These are phyloP conservation scores for Thumatha senex DNA, from an alignment of 2,888 invertebrate genomes.

Conservation along the genomic window DNA sequence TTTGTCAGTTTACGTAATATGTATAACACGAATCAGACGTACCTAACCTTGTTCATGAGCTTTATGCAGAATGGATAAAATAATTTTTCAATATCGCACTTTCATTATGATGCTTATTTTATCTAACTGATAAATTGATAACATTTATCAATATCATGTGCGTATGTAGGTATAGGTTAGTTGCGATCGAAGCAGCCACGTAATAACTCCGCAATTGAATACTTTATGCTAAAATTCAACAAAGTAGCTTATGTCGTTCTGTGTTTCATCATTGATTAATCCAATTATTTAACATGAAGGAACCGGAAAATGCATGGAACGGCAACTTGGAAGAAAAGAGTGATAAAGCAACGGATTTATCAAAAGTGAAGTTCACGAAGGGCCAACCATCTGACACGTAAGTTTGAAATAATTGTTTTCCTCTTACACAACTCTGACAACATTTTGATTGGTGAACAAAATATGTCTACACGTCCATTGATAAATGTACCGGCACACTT, in stretches of 20 bases:
- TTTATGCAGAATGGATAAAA: constrained; percentile 16
- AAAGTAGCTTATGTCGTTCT: neutral
- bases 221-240: neutral
- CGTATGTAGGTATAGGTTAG: constrained; percentile 25
- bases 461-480: neutral
- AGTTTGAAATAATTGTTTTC: constrained; percentile 19
- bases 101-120: constrained; percentile 20
- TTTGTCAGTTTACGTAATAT: constrained; percentile 1
- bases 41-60: constrained; percentile 3
- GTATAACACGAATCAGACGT: constrained; percentile 3
- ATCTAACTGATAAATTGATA: constrained; percentile 48
- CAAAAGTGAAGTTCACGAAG: constrained; percentile 34
- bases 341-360: constrained; percentile 32
- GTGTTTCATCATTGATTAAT: constrained; percentile 7
- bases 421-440: neutral
- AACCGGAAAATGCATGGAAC: constrained; percentile 37
- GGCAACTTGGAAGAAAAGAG: constrained; percentile 35
- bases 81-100: constrained; percentile 14
- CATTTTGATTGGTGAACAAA: neutral
- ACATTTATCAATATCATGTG: constrained; percentile 23
- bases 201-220: constrained; percentile 8
- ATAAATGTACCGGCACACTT: constrained; percentile 9
- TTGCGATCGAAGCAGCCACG: constrained; percentile 20
- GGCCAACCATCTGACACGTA: constrained; percentile 39
- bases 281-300: constrained; percentile 45